These are phyloP conservation scores for Orycteropus afer DNA, from an alignment of 2,113 vertebrate genomes.

Conservation along the genomic window DNA sequence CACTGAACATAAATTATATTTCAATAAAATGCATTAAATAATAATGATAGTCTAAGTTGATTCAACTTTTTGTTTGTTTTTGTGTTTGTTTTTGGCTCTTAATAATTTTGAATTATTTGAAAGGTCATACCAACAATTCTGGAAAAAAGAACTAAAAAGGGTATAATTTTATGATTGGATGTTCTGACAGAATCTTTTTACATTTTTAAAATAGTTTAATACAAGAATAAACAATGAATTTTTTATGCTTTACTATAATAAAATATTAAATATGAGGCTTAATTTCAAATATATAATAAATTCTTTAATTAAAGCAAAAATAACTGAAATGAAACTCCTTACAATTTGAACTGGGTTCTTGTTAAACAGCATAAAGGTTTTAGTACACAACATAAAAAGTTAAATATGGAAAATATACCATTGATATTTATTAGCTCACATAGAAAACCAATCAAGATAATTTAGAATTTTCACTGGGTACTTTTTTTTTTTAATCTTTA, in stretches of 20 bases:
- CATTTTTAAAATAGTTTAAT: neutral
- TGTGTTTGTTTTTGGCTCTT: neutral
- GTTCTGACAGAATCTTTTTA: neutral
- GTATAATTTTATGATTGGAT: neutral
- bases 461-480: neutral
- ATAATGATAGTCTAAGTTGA: neutral
- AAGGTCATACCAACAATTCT: neutral
- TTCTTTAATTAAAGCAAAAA: neutral
- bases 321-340: neutral
- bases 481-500: neutral
- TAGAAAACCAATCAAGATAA: neutral
- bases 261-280: neutral
- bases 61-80: neutral
- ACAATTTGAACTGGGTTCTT: neutral
- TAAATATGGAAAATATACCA: neutral
- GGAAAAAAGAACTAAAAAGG: neutral
- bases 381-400: neutral
- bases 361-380: neutral
- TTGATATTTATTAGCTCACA: neutral
- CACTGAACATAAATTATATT: too few species aligned
- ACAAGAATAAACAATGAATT: neutral
- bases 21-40: too few species aligned
- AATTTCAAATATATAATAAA: neutral
- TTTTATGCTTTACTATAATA: neutral
- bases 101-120: conserved; percentile 18